Evolutionary conservation across 2,113 vertebrate genomes (phyloP).

Genomic region (Tichodroma muraria): DNA sequence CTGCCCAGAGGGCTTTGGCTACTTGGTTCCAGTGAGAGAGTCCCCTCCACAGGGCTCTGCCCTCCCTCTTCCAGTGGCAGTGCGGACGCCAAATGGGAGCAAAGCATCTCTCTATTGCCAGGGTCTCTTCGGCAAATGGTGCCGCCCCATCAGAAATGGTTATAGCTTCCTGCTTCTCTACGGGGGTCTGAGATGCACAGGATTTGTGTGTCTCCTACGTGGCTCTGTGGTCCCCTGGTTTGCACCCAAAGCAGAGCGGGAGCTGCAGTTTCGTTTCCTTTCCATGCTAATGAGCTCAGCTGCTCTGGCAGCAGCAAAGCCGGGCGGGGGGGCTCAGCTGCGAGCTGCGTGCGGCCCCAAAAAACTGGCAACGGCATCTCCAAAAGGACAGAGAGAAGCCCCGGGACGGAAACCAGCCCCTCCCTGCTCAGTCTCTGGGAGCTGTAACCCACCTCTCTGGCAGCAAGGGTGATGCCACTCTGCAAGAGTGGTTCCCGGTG

Average conservation of each 20-base stretch:
- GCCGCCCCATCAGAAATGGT: background rate
- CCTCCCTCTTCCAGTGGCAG: background rate
- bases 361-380: background rate
- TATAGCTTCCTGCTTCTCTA: background rate
- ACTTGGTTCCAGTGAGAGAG: background rate
- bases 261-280: background rate
- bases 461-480: background rate
- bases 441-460: background rate
- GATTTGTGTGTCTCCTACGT: background rate
- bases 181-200: rapidly evolving
- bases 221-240: background rate
- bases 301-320: background rate
- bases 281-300: background rate
- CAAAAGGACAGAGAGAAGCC: background rate
- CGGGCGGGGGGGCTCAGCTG: background rate
- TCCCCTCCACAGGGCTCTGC: background rate
- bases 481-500: rapidly evolving
- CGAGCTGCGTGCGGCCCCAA: background rate
- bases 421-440: background rate
- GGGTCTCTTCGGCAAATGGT: background rate
- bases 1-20: background rate
- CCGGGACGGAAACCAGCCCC: background rate
- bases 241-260: background rate
- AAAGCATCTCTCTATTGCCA: background rate
- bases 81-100: rapidly evolving